Evolutionary conservation across 2,888 invertebrate species (phyloP), one percentile per base, ranked within the genome.

Genomic region (Plutella xylostella): DNA sequence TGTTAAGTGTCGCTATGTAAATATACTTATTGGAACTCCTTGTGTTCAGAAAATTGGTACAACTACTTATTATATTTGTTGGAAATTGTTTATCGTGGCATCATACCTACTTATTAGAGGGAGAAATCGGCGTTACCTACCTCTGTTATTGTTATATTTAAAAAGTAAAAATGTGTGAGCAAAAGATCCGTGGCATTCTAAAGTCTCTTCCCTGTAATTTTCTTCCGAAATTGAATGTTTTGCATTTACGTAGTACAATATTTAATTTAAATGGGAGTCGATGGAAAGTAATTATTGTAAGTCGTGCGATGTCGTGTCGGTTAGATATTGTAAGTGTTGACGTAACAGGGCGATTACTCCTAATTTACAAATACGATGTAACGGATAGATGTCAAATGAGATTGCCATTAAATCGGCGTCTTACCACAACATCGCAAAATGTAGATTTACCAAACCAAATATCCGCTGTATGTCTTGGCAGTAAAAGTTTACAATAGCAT

Each of bases 181-280:
- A 21, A 25, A 28, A 15, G 28, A 18, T 22, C 18, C 12, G 14
- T 22, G 12, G 19, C 12, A 1, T 19, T 18, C 19, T 19, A 18
- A 5, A 5, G 12, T 35, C 39, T 21, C 14, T 15, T 21, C 39
- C 25, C n/a, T 37, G 37, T 37, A n/a, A 18, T 25, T 22, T 39
- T 20, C 39, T 39, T 39, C 39, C 39, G 38, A 25, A 25, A 39
- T 17, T 28, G 9, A 39, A 28, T 39, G 41, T 41, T 31, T 52
- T 55, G 55, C 54, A 56, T 56, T 56, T 56, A 54, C 46, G 33
- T 46, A 52, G 52, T 53, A 54, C 51, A 53, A 51, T 49, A 41
- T 49, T 47, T 34, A 45, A 42, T 45, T 46, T 39, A 43, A 34
- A 42, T 31, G n/a, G 25, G 37, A 28, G 35, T 34, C 15, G 39